These are phyloP conservation scores for Riptortus pedestris DNA, from an alignment of 1,140 invertebrate genomes.

Conservation along the genomic window DNA sequence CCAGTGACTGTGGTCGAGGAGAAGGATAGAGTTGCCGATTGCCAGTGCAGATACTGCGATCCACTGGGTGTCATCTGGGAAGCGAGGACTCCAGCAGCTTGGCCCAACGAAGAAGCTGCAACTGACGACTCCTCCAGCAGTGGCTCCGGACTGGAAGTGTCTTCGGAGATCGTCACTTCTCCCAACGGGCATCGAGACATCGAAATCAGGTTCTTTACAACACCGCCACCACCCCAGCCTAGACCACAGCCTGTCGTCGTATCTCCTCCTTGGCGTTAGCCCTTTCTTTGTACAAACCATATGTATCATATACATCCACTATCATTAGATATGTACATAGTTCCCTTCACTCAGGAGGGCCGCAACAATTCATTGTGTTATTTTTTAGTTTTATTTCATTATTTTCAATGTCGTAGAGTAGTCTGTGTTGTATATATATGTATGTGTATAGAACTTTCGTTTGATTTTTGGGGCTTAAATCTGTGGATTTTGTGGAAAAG, in stretches of 20 bases:
- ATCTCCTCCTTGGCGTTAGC: slow-evolving; percentile 21
- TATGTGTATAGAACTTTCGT: slow-evolving; percentile 6
- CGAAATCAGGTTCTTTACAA: slow-evolving; percentile 63
- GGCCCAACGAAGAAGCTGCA: slow-evolving; percentile 39
- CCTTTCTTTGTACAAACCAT: slow-evolving; percentile 3
- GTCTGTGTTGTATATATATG: slow-evolving; percentile 15
- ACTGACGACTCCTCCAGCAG: slow-evolving; percentile 30
- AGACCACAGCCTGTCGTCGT: slow-evolving; percentile 11
- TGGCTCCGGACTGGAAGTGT: slow-evolving; percentile 45
- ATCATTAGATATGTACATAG: slow-evolving; percentile 2
- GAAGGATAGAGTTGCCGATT: slow-evolving; percentile 36
- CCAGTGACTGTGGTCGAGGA: neutral
- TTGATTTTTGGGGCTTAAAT: neutral
- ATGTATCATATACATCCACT: slow-evolving; percentile 8
- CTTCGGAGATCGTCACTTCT: slow-evolving; percentile 64
- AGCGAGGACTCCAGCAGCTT: slow-evolving; percentile 37
- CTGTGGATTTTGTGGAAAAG: slow-evolving; percentile 3
- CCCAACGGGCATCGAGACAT: slow-evolving; percentile 62
- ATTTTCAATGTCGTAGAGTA: slow-evolving; percentile 4
- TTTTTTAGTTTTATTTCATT: neutral
- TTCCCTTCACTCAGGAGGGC: slow-evolving; percentile 6
- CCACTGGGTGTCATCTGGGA: slow-evolving; percentile 67
- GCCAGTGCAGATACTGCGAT: slow-evolving; percentile 69
- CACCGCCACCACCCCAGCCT: slow-evolving; percentile 27
- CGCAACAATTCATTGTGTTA: neutral